Evolutionary conservation across 2,888 invertebrate genomes (phyloP).

Genomic region (Adelphocoris suturalis): DNA sequence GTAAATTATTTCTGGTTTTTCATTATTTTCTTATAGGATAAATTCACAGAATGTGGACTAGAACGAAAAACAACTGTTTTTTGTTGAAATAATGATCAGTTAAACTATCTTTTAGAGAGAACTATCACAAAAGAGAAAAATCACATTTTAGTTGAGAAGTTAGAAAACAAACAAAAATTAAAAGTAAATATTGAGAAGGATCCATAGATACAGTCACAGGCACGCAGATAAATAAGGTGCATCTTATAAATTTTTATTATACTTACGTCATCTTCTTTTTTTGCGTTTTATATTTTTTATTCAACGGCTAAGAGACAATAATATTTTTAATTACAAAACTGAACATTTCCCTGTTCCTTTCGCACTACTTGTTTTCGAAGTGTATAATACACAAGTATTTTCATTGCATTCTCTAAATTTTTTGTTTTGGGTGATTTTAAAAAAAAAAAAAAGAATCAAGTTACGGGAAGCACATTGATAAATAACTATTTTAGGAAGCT

Average conservation of each 20-base stretch:
- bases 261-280: not conserved
- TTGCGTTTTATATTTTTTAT: constrained; percentile 26
- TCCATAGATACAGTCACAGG: constrained; percentile 40
- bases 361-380: not conserved
- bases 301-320: not conserved
- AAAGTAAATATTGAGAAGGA: not conserved
- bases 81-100: too few relatives aligned
- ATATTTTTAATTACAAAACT: not conserved
- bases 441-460: not conserved
- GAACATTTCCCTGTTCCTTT: not conserved
- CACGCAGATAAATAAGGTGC: constrained; percentile 65
- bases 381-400: constrained; percentile 50
- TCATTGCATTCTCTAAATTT: not conserved
- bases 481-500: not conserved
- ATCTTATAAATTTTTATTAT: not conserved
- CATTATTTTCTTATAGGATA: too few relatives aligned
- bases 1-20: too few relatives aligned
- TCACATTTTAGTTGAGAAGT: constrained; percentile 13
- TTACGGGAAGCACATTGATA: not conserved
- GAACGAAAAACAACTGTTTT: too few relatives aligned
- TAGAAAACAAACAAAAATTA: not conserved
- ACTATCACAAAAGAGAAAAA: constrained; percentile 1
- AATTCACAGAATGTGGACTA: too few relatives aligned
- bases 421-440: not conserved
- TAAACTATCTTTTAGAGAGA: not conserved